Base-by-base conservation (phyloP, 2,888 invertebrate species). In the Ophion costatus region DNA sequence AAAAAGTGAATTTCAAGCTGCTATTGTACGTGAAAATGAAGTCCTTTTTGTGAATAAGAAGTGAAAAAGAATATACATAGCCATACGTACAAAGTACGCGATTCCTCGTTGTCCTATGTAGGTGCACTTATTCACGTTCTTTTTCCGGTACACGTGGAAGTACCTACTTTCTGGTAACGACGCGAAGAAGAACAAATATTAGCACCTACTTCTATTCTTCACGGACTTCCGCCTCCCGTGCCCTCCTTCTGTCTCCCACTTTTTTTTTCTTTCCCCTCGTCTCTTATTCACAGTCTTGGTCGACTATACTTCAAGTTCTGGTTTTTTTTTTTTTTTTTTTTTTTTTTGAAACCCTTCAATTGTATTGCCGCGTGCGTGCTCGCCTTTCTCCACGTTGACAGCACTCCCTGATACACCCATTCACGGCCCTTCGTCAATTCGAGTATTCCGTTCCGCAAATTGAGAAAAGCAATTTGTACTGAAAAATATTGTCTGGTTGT, bases 121-220 rank as follows among this genome's bases (percentile, higher is more conserved):
- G 14, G 57, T 70, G 42, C 22, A 45, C 66, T 57, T 17, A 66
- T 73, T 79, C 38, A 42, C 73, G 64, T 84, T 81, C 45, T 74
- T 57, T 33, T 29, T 80, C 77, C 73, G 59, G 51, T 77, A 51
- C 59, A 67, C n/a, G 51, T 24, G 51, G 17, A 22, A 63, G 69
- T 82, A 66, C 61, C 38, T 63, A 63, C 70, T 71, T 75, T 57
- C 70, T 64, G 79, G 73, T 75, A 66, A 79, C 70, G 64, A 79
- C 79, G 51, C 56, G 70, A 79, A 42, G 79, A 56, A 79, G 79
- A 83, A 79, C 71, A 84, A 84, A 84, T 78, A 84, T 84, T 84
- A 78, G 59, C 82, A 75, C 56, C 56, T 69, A 63, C 63, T 81
- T 81, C 78, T 82, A 75, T 75, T 76, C 20, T 76, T 77, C 82